These are phyloP conservation scores for Epinephelus moara DNA, from an alignment of 2,113 vertebrate genomes.

Conservation along the genomic window DNA sequence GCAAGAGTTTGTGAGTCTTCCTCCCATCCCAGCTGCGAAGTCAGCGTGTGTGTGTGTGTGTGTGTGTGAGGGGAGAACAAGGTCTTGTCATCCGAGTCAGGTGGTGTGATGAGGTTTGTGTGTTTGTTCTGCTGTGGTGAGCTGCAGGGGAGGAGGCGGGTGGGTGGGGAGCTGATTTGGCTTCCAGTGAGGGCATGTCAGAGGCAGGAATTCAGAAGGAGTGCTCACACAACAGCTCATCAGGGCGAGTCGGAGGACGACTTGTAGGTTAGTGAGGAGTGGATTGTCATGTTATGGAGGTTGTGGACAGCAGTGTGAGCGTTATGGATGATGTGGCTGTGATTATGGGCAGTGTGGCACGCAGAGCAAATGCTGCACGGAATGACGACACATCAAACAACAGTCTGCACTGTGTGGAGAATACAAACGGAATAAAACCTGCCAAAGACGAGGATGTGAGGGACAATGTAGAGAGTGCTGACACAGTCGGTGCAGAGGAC, in stretches of 20 bases:
- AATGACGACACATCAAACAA: not conserved
- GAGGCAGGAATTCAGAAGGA: constrained; percentile 73
- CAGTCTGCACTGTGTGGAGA: not conserved
- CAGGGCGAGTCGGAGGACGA: constrained; percentile 21
- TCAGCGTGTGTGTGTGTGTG: not conserved
- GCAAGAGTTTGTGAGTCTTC: constrained; percentile 52
- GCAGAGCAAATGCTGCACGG: not conserved
- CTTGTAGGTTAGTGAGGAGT: constrained; percentile 11
- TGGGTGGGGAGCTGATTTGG: constrained; percentile 38
- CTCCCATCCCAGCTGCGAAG: constrained; percentile 45
- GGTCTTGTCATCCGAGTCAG: constrained; percentile 51
- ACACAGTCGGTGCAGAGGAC: constrained; percentile 11
- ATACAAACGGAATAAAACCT: not conserved
- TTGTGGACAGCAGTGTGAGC: not conserved
- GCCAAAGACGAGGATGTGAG: not conserved
- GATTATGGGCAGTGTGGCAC: not conserved
- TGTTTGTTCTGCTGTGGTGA: constrained; percentile 48
- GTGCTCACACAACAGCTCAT: constrained; percentile 53
- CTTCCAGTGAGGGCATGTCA: constrained; percentile 76
- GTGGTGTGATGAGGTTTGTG: constrained; percentile 57
- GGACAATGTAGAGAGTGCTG: constrained; percentile 16
- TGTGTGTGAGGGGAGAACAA: not conserved
- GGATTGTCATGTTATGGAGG: constrained; percentile 24
- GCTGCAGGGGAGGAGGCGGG: constrained; percentile 54
- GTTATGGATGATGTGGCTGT: constrained; percentile 13